Evolutionary conservation across 2,113 vertebrate species (phyloP).

Genomic region (Lutjanus erythropterus): DNA sequence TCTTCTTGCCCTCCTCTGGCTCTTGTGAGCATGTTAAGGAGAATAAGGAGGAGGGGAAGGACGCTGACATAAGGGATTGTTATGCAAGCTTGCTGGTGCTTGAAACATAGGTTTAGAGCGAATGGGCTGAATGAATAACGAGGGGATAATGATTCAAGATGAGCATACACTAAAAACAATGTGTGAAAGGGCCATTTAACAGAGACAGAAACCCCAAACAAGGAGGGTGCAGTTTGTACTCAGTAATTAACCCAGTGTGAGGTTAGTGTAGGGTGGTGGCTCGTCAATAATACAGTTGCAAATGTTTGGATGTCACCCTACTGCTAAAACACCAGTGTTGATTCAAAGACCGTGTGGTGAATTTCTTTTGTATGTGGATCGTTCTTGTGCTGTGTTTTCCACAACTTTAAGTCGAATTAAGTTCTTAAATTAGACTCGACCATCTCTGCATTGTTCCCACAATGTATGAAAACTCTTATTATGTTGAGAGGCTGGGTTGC

Average conservation of each 20-base stretch:
- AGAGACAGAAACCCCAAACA: conserved; percentile 33
- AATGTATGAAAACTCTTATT: not conserved
- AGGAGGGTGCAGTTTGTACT: conserved; percentile 38
- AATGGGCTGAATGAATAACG: conserved; percentile 62
- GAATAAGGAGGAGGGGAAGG: conserved; percentile 12
- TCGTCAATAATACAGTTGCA: conserved; percentile 20
- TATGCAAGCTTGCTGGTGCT: conserved; percentile 43
- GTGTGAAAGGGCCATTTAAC: conserved; percentile 50
- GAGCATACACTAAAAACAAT: conserved; percentile 40
- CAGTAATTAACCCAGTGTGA: conserved; percentile 57
- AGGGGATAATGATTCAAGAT: conserved; percentile 61
- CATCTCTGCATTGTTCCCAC: not conserved
- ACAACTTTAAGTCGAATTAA: not conserved
- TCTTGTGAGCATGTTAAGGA: conserved; percentile 14
- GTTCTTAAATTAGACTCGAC: not conserved
- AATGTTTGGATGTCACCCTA: conserved; percentile 28
- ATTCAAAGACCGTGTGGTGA: conserved; percentile 21
- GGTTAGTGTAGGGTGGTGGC: not conserved
- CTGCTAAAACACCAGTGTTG: conserved; percentile 42
- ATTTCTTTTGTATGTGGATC: conserved; percentile 29
- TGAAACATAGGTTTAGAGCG: conserved; percentile 41
- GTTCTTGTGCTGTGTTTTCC: not conserved
- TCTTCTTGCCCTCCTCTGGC: not conserved
- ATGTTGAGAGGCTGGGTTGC: not conserved
- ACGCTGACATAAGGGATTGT: conserved; percentile 62